A percentile compares a stretch with the other conserved stretches of the same genome.
These are phyloP conservation scores for Eupithecia exiguata DNA, from an alignment of 2,888 invertebrate genomes.

Conservation along the genomic window DNA sequence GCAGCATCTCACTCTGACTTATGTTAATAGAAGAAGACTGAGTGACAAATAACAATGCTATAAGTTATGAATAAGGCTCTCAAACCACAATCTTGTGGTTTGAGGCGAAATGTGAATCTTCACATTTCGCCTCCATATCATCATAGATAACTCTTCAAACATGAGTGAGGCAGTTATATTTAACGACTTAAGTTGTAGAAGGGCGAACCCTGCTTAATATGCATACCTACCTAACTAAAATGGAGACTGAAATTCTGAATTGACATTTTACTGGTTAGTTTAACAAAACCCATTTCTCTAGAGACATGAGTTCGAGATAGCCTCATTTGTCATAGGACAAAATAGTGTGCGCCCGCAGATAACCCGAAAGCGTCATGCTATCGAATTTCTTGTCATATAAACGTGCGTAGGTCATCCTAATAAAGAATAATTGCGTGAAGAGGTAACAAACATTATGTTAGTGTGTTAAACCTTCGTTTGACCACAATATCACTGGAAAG, in stretches of 20 bases:
- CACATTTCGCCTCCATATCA: conserved; percentile 4
- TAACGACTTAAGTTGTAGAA: conserved; percentile 17
- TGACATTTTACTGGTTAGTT: conserved; percentile 11
- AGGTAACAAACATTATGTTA: no score
- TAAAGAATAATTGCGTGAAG: no score
- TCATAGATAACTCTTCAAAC: conserved; percentile 24
- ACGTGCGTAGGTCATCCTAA: no score
- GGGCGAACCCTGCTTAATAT: conserved; percentile 13
- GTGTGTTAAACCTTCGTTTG: no score
- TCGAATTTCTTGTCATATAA: not conserved
- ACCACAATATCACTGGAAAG: no score
- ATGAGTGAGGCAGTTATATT: conserved; percentile 17
- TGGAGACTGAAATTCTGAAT: conserved; percentile 13
- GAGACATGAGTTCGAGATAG: not conserved
- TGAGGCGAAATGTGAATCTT: no score
- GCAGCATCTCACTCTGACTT: no score
- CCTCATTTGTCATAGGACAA: conserved; percentile 3
- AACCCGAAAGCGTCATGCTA: not conserved
- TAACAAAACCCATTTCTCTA: conserved; percentile 7
- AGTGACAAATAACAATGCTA: no score
- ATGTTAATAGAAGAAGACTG: no score
- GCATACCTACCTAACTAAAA: not conserved
- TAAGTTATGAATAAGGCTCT: not conserved
- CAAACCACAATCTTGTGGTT: no score
- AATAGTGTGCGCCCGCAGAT: not conserved